Base-by-base conservation (phyloP, 2,113 vertebrate species). In the Megaceryle torquata region DNA sequence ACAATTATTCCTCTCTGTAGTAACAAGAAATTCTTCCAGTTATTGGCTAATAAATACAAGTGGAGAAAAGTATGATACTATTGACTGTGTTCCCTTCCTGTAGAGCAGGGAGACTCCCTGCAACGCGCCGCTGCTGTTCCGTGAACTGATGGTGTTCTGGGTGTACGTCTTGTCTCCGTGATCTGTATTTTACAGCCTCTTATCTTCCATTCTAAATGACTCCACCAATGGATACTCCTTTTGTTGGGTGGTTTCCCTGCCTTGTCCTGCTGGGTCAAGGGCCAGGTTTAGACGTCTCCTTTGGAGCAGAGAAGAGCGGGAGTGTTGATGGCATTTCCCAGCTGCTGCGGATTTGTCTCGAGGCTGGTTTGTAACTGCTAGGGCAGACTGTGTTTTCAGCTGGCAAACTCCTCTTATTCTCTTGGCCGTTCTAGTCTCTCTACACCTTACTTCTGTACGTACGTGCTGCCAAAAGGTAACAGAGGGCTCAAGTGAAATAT, bases 121-220 rank as follows among this genome's bases (percentile, higher is more conserved):
- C 15, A 0, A 0, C 1, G 29, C 43, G 44, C n/a, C 28, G 2
- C 67, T 33, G 56, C 63, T 57, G 13, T 17, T 28, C n/a, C 17
- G 21, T 13, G 56, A 71, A 1, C 71, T 9, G 53, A 3, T 15
- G 5, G 2, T 7, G 13, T 25, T 37, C 68, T 11, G 67, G 33
- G 33, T 8, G 20, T 33, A 13, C 3, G 6, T 39, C 51, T 33
- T 7, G 12, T n/a, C 33, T 43, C 78, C 10, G 0, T 0, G 9
- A 5, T 5, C 51, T 21, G 19, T 60, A 2, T 70, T 79, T 54
- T 59, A 4, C 31, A 60, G 0, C 68, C 56, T 29, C 26, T 44
- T 15, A 4, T 26, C 79, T 59, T 21, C 7, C 56, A 24, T 75
- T 13, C 63, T 46, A 9, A 81, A 39, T 25, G n/a, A 29, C 64